Conservation (phyloP, 2,113 vertebrate species). For the Henicopernis longicauda region DNA sequence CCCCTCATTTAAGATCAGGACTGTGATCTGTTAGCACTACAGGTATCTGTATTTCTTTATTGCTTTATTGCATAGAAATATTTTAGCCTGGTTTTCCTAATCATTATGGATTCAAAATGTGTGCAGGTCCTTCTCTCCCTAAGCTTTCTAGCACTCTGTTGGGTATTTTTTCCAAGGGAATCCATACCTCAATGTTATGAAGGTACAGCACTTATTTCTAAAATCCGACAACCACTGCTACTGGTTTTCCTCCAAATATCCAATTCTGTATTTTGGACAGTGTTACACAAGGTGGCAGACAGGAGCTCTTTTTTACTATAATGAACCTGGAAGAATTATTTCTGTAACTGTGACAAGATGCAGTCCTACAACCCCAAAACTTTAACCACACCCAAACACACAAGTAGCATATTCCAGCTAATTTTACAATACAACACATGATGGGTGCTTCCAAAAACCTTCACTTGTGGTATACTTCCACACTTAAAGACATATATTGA, state of each 20-base stretch:
- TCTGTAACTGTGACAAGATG: background rate
- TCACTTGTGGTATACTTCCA: background rate
- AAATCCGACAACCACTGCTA: rapidly evolving
- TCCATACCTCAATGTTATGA: background rate
- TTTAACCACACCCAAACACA: background rate
- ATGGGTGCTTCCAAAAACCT: background rate
- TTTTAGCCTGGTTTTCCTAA: background rate
- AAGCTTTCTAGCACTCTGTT: background rate
- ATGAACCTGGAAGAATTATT: background rate
- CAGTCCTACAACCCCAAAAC: background rate
- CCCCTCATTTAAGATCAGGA: background rate
- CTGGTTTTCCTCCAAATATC: background rate
- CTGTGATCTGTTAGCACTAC: background rate
- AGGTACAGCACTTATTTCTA: background rate
- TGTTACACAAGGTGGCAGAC: constrained; percentile 66
- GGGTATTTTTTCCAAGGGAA: background rate
- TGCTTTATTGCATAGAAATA: background rate
- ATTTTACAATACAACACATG: background rate
- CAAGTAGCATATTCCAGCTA: background rate
- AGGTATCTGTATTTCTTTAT: background rate
- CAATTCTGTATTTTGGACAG: background rate
- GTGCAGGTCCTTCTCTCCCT: background rate
- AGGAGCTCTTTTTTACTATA: background rate
- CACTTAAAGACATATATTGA: background rate
- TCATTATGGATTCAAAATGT: background rate